Conservation (phyloP, 2,797 vertebrate genomes). For the Gallirallus australis region DNA sequence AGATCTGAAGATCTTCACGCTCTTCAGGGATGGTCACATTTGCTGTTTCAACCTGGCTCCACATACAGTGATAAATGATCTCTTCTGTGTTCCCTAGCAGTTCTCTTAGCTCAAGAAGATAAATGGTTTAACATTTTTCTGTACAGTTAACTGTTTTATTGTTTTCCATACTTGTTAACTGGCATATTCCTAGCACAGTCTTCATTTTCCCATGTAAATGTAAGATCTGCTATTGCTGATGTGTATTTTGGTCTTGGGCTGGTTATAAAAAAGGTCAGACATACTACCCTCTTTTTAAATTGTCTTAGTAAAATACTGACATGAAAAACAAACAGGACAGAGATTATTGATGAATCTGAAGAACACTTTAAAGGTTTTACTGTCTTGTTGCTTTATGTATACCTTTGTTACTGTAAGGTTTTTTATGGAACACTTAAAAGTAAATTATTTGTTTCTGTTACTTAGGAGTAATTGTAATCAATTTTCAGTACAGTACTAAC, state of each 20-base stretch:
- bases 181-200: neutral
- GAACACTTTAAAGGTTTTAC: neutral
- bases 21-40: neutral
- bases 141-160: neutral
- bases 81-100: neutral
- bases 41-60: neutral
- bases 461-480: neutral
- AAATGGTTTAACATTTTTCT: neutral
- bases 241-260: neutral
- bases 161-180: neutral
- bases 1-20: neutral
- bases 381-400: neutral
- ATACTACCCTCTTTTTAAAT: neutral
- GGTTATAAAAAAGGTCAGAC: neutral
- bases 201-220: neutral
- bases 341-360: neutral
- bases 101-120: neutral
- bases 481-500: neutral
- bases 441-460: neutral
- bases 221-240: neutral
- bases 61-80: neutral
- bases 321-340: neutral
- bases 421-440: neutral
- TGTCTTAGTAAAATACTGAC: neutral
- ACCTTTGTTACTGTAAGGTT: neutral